phyloP scores from a whole-genome alignment of 2,113 vertebrate genomes.

The Andinoacara biseriatus region DNA sequence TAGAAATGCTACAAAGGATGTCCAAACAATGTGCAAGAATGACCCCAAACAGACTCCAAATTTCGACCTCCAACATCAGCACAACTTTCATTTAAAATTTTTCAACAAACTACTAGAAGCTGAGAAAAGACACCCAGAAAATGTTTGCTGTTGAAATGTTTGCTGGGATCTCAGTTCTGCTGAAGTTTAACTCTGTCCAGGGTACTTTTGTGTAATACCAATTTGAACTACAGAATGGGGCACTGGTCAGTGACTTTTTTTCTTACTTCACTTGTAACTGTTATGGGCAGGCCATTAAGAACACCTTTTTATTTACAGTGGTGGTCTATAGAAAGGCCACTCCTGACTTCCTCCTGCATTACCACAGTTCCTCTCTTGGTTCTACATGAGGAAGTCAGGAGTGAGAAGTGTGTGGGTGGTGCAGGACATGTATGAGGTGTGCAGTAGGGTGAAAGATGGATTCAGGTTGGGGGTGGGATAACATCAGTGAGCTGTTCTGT shows the following conservation, averaged over 20 bases:
- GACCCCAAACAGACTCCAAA: not conserved
- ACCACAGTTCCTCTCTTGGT: no score
- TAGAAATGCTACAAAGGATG: rapidly evolving
- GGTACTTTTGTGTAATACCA: no score
- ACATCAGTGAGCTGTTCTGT: not conserved
- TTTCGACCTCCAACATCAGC: not conserved
- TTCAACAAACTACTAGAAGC: not conserved
- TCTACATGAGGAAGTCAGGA: not conserved
- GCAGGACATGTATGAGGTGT: not conserved
- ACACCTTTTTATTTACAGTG: not conserved
- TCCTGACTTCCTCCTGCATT: not conserved
- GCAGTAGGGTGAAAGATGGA: not conserved
- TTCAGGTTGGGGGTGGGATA: rapidly evolving
- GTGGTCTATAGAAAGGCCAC: not conserved
- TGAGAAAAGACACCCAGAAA: rapidly evolving
- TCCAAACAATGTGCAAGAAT: not conserved
- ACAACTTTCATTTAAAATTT: not conserved
- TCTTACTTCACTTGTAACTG: no score
- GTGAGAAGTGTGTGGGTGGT: not conserved
- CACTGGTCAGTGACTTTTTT: not conserved
- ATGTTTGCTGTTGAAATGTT: not conserved
- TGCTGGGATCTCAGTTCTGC: not conserved
- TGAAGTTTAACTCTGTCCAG: not conserved
- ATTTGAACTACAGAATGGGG: not conserved
- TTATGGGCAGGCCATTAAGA: no score